Conservation (phyloP, 1,140 invertebrate genomes). For the Cydia strobilella region DNA sequence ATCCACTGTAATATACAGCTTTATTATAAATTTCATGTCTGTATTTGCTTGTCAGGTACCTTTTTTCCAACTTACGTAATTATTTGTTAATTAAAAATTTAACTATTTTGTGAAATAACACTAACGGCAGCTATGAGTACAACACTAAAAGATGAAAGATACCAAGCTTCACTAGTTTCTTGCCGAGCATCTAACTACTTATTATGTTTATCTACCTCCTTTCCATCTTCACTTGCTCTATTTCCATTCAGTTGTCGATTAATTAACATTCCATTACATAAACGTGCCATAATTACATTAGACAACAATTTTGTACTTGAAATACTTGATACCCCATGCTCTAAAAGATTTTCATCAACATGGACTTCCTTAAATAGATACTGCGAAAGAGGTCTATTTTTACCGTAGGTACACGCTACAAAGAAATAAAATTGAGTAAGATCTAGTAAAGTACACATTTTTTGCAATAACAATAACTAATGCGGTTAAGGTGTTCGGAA, state of each 20-base stretch:
- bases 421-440: conserved; percentile 11
- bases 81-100: neutral
- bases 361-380: neutral
- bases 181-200: neutral
- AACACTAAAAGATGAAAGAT: conserved; percentile 25
- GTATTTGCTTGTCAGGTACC: too few species aligned
- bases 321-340: neutral
- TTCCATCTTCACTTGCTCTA: conserved; percentile 25
- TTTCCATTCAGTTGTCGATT: neutral
- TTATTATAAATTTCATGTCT: too few species aligned
- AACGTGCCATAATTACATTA: neutral
- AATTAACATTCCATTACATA: conserved; percentile 19
- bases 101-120: neutral
- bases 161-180: conserved; percentile 12
- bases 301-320: neutral
- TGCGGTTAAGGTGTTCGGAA: conserved; percentile 49
- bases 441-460: conserved; percentile 24
- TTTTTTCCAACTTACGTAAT: neutral
- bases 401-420: neutral
- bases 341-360: neutral
- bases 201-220: conserved; percentile 14
- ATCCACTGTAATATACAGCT: too few species aligned
- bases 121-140: neutral
- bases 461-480: conserved; percentile 38
- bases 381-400: neutral